Conservation (phyloP, 2,797 vertebrate genomes). For the Tauraco hartlaubi region DNA sequence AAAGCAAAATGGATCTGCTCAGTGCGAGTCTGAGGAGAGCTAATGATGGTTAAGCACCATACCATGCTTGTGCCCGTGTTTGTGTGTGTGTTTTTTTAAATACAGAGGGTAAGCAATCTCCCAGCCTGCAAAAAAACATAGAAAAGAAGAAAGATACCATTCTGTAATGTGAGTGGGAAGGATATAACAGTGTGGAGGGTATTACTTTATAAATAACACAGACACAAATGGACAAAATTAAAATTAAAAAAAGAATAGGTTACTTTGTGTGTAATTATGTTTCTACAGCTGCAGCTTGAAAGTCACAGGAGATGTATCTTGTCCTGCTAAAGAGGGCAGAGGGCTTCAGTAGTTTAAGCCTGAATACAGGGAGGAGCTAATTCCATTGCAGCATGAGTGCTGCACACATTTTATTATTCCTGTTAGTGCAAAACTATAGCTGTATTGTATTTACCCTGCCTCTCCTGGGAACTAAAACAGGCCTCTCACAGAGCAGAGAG, state of each 20-base stretch:
- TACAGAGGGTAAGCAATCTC: background rate
- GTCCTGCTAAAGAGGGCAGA: background rate
- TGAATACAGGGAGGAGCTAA: background rate
- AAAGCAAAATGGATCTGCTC: background rate
- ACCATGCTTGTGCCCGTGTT: background rate
- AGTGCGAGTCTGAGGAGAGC: accelerated
- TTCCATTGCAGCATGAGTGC: background rate
- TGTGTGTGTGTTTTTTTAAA: background rate
- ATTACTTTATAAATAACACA: background rate
- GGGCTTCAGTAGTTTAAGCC: background rate
- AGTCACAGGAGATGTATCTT: background rate
- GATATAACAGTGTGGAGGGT: background rate
- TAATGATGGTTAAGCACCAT: background rate
- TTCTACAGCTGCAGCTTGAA: slow-evolving; percentile 27
- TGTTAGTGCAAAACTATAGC: background rate
- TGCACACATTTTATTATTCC: background rate
- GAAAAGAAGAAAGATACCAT: background rate
- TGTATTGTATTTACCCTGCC: background rate
- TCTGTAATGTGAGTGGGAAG: background rate
- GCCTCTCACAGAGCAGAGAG: background rate
- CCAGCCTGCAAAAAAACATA: background rate
- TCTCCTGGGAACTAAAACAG: background rate
- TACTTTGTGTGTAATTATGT: background rate
- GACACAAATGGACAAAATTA: background rate
- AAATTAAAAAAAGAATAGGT: background rate